Base-by-base conservation (phyloP, 2,888 invertebrate species). In the Archips xylosteana region DNA sequence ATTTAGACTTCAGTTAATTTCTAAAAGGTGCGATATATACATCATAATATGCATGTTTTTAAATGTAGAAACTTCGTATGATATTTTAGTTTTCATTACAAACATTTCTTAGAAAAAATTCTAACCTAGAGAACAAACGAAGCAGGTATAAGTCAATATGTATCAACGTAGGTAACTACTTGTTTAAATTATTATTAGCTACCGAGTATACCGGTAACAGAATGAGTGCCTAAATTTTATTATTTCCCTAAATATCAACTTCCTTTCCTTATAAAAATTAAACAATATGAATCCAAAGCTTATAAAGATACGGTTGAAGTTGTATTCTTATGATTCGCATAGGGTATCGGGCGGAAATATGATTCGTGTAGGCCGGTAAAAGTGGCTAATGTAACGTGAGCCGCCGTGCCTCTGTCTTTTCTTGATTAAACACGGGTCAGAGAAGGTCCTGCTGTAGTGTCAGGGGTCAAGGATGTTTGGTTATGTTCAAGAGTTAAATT, bases 321-420 rank as follows among this genome's bases (percentile, higher is more conserved):
- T 54, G 77, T 80, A 79, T 76, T 73, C 71, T 75, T 76, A 36
- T 75, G 76, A 77, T 79, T 84, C 77, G 81, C 84, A 80, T 87
- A 89, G 91, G 91, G 90, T 87, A 90, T 87, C 83, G 82, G 88
- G 86, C 93, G 94, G 94, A 94, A 92, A 90, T 87, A 84, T 85
- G 87, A 89, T 78, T 80, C 79, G 87, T 86, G 89, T 90, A 86
- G 89, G 88, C 82, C 82, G 87, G 83, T 85, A 85, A 86, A 83
- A 83, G 75, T 76, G 77, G 75, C 93, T 89, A 90, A 76, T 76
- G 68, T 88, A 86, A 82, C 75, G 79, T 83, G 93, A 84, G 47
- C 90, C 80, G 71, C 79, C 76, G 75, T 76, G 78, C 76, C 79
- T 80, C 80, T 82, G 76, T 79, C 78, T 84, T 80, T 79, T 76